A percentile compares a stretch with the other conserved stretches of the same genome.
These are phyloP conservation scores for Synanthedon vespiformis DNA, from an alignment of 2,888 invertebrate species.

Conservation along the genomic window DNA sequence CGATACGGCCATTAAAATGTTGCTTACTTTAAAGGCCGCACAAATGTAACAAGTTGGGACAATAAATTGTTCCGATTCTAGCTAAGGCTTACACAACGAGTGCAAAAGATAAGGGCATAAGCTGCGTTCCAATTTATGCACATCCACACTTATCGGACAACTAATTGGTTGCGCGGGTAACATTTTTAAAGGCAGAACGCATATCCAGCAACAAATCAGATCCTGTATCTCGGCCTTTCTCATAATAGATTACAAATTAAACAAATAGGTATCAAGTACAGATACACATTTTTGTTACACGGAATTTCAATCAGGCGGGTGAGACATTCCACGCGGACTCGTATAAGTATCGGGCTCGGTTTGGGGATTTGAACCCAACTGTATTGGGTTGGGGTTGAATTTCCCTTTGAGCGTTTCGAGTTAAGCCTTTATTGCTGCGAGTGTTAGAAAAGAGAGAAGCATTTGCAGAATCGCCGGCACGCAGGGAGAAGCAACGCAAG, in stretches of 20 bases:
- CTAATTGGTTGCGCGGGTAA: slow-evolving; percentile 52
- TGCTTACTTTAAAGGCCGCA: not conserved
- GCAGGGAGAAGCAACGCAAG: slow-evolving; percentile 57
- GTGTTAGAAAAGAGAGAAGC: slow-evolving; percentile 54
- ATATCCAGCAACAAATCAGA: slow-evolving; percentile 36
- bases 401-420: not conserved
- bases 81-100: not conserved
- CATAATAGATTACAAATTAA: slow-evolving; percentile 50
- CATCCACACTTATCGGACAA: slow-evolving; percentile 47
- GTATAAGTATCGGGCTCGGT: not conserved
- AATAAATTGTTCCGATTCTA: not conserved
- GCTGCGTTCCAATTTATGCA: slow-evolving; percentile 16
- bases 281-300: slow-evolving; percentile 61
- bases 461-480: slow-evolving; percentile 67
- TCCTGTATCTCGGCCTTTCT: slow-evolving; percentile 31
- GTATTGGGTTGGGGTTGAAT: not conserved
- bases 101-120: slow-evolving; percentile 2
- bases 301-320: slow-evolving; percentile 64
- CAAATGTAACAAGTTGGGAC: not conserved
- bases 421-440: slow-evolving; percentile 6
- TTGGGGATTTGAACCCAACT: not conserved
- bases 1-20: not conserved
- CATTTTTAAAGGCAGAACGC: slow-evolving; percentile 39
- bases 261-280: slow-evolving; percentile 50
- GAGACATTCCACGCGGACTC: not conserved